These are phyloP conservation scores for Procambarus virginalis DNA, from an alignment of 1,140 invertebrate genomes.

Conservation along the genomic window DNA sequence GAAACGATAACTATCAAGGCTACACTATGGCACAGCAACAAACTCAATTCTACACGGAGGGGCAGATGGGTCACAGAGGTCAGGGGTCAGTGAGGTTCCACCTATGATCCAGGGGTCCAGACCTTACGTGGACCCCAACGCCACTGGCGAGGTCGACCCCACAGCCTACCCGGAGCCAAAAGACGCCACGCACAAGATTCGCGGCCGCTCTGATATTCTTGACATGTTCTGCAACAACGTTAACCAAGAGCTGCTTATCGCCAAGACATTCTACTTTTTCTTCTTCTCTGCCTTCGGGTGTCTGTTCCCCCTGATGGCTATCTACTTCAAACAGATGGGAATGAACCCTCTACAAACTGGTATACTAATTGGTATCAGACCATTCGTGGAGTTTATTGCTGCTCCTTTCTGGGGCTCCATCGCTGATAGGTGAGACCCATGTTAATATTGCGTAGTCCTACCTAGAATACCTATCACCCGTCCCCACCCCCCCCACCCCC, in stretches of 20 bases:
- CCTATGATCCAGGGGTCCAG: conserved; percentile 5
- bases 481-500: no score
- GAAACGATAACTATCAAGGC: conserved; percentile 57
- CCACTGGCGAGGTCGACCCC: conserved; percentile 84
- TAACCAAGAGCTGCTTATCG: conserved; percentile 92
- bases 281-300: conserved; percentile 99
- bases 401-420: conserved; percentile 98
- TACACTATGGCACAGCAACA: conserved; percentile 48
- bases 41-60: conserved; percentile 46
- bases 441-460: no score
- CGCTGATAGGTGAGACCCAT: conserved; percentile 84
- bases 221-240: conserved; percentile 87
- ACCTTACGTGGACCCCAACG: no score
- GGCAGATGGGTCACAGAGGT: neutral
- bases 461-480: no score
- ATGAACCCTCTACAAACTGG: conserved; percentile 98
- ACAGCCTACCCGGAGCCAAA: conserved; percentile 84
- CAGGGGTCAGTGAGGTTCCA: neutral
- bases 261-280: conserved; percentile 99
- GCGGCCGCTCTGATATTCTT: conserved; percentile 87
- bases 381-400: conserved; percentile 97
- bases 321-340: conserved; percentile 96
- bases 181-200: conserved; percentile 90
- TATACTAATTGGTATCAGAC: conserved; percentile 91
- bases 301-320: conserved; percentile 96